Evolutionary conservation across 2,797 vertebrate species (phyloP).

Genomic region (Scomberomorus guttatus): DNA sequence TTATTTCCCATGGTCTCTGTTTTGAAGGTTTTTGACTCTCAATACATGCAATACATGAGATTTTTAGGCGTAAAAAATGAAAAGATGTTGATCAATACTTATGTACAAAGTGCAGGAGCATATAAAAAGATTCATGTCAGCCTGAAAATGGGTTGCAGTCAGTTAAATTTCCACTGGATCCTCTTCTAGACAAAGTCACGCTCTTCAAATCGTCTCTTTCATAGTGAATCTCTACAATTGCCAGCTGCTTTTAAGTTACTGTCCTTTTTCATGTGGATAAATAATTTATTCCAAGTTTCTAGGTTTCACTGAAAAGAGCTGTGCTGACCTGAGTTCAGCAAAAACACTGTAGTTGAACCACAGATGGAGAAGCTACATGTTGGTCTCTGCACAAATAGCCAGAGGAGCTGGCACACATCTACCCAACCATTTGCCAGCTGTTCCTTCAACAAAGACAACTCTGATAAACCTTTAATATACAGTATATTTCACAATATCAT

Average conservation of each 20-base stretch:
- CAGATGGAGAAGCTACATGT: conserved; percentile 72
- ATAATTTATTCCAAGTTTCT: conserved; percentile 56
- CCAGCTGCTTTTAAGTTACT: conserved; percentile 38
- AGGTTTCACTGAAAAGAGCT: conserved; percentile 36
- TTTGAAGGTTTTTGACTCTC: background rate
- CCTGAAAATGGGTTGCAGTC: conserved; percentile 12
- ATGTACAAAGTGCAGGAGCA: background rate
- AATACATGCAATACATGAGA: no score
- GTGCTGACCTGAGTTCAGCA: conserved; percentile 53
- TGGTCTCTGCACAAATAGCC: conserved; percentile 67
- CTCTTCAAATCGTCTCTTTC: conserved; percentile 4
- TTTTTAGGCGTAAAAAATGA: no score
- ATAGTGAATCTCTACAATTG: background rate
- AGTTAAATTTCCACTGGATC: conserved; percentile 26
- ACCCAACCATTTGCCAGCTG: conserved; percentile 58
- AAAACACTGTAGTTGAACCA: conserved; percentile 43
- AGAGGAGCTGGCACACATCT: conserved; percentile 65
- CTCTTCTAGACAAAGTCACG: background rate
- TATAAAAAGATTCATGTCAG: background rate
- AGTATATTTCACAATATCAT: background rate
- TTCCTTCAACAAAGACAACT: conserved; percentile 50
- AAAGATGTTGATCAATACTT: no score
- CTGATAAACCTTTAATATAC: conserved; percentile 23
- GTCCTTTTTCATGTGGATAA: conserved; percentile 42
- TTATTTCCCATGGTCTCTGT: background rate